These are phyloP conservation scores for Teinopalpus imperialis DNA, from an alignment of 2,888 invertebrate genomes.

Conservation along the genomic window DNA sequence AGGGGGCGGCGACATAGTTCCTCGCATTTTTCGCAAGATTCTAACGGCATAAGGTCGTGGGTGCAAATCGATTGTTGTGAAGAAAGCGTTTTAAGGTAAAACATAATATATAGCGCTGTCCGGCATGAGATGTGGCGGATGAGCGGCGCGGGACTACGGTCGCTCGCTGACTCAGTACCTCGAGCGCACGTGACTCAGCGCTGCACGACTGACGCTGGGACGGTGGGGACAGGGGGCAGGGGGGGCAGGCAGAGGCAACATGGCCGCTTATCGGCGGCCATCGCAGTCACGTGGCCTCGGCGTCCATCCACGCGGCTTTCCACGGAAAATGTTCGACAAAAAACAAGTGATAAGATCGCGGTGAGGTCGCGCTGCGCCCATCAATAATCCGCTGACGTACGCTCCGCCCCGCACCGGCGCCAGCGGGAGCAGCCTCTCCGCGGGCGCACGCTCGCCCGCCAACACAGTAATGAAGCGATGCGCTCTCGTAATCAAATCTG, in stretches of 20 bases:
- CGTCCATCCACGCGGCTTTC: constrained; percentile 67
- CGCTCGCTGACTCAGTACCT: background rate
- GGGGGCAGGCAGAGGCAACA: constrained; percentile 58
- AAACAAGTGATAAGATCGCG: constrained; percentile 75
- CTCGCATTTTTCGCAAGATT: too few species aligned
- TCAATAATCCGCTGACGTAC: constrained; percentile 64
- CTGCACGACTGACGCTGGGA: constrained; percentile 25
- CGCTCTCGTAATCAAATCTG: constrained; percentile 74
- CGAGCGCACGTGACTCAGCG: constrained; percentile 35
- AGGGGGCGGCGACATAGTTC: too few species aligned
- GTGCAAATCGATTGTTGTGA: too few species aligned
- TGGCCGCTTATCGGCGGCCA: constrained; percentile 63
- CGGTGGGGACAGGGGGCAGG: constrained; percentile 27
- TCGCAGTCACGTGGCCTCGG: constrained; percentile 57
- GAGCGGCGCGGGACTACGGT: too few species aligned
- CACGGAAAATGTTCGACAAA: constrained; percentile 74
- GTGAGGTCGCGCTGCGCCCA: constrained; percentile 69
- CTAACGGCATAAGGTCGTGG: too few species aligned
- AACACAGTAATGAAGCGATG: constrained; percentile 43
- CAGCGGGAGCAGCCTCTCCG: constrained; percentile 21
- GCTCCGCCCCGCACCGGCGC: constrained; percentile 21
- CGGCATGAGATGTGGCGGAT: too few species aligned
- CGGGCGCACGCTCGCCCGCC: constrained; percentile 28
- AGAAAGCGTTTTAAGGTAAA: too few species aligned
- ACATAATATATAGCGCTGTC: too few species aligned